Evolutionary conservation across 1,140 invertebrate species (phyloP).

Genomic region (Sarcophaga peregrina): DNA sequence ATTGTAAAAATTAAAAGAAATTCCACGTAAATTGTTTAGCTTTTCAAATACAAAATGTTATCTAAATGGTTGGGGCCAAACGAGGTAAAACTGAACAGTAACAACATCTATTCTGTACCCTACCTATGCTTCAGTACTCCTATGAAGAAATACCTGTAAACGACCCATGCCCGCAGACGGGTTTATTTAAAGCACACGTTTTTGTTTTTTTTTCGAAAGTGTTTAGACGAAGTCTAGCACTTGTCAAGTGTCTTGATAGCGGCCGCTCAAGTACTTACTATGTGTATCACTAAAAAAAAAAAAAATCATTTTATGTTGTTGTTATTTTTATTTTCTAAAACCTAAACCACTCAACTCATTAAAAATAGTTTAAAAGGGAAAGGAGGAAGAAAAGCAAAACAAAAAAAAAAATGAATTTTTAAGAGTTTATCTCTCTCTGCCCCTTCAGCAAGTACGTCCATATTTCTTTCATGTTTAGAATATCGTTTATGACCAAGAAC

Average conservation of each 20-base stretch:
- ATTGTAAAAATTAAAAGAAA: too few relatives aligned
- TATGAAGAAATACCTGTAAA: not conserved
- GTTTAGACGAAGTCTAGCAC: not conserved
- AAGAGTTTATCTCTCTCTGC: not conserved
- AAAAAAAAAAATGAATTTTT: not conserved
- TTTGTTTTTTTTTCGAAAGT: not conserved
- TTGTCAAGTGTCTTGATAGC: conserved; percentile 20
- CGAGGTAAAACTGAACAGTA: too few relatives aligned
- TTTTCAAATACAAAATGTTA: too few relatives aligned
- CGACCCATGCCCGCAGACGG: not conserved
- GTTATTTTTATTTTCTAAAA: not conserved
- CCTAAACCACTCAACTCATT: not conserved
- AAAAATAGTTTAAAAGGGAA: not conserved
- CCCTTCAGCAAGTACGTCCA: not conserved
- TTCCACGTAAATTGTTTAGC: too few relatives aligned
- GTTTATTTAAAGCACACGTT: not conserved
- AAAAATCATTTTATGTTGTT: not conserved
- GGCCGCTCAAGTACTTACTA: not conserved
- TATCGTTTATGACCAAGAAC: not conserved
- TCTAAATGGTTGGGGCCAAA: too few relatives aligned
- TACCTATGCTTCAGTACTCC: too few relatives aligned
- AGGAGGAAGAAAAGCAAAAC: not conserved
- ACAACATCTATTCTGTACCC: too few relatives aligned
- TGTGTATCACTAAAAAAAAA: too few relatives aligned
- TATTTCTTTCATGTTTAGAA: too few relatives aligned